Evolutionary conservation across 2,888 invertebrate genomes (phyloP), one percentile per base, ranked within the genome.

Genomic region (Agonum fuliginosum): DNA sequence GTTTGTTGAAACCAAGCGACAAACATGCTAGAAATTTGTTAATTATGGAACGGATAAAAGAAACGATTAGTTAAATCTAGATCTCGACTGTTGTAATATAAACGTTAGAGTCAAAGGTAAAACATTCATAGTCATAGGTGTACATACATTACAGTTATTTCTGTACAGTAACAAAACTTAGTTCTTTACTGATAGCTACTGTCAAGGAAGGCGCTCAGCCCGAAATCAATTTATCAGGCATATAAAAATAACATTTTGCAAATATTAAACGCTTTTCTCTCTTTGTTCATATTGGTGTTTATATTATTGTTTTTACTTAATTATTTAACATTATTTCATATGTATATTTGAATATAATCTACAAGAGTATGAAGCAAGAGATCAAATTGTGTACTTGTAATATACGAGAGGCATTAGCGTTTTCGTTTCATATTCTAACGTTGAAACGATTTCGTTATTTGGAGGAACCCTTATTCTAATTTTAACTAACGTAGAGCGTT

Each of bases 121-220:
- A 70, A 70, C 70, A 70, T 70, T 34, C 27, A 67, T 67, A 48
- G 30, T 30, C 24, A 46, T 69, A 70, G 22, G 20, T 46, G 12
- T 69, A 70, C 70, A 70, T 70, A 48, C 70, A 70, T 48, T 46
- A 48, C 27, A 12, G 30, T 73, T 73, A 58, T 73, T 73, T 73
- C 73, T 73, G 73, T 73, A 73, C 73, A 73, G 37, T 43, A 73
- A 37, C 37, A 73, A 73, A 73, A 43, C 62, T 62, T 20, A 62
- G 43, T 73, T 58, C 41, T 43, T n/a, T 73, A 41, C 41, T 58
- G 58, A 70, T 70, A 70, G 70, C 58, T 73, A 73, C 73, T 73
- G n/a, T 41, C 73, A 73, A 73, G 73, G 73, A 73, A 73, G 22
- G 37, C 19, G 41, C 46, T 41, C 10, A 41, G n/a, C 41, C 34